Base-by-base conservation (phyloP, 2,797 vertebrate genomes). In the Hozukius guyotensis region DNA sequence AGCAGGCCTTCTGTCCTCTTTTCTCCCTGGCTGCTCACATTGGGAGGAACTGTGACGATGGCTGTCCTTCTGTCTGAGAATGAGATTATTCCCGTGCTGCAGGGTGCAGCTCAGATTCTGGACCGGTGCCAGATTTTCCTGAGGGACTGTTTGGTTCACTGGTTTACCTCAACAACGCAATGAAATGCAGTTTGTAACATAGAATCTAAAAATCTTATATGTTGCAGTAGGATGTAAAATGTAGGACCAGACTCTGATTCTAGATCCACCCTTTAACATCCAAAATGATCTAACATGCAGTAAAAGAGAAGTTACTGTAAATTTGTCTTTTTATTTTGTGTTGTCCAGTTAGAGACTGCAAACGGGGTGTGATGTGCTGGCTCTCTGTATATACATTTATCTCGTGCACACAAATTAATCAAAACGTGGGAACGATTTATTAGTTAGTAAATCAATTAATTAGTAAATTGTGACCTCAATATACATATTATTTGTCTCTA, bases 41-140 rank as follows among this genome's bases (percentile, higher is more conserved):
- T 95, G 18, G 93, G 89, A 16, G 53, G 93, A 64, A 70, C 94
- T n/a, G 77, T 93, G 27, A 76, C 96, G 0, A 52, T 96, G 27
- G 11, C 83, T 16, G 13, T 87, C 25, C 83, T 90, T 53, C 90
- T 92, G 84, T 82, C 24, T 13, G 78, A 76, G 65, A 24, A 38
- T n/a, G 46, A 78, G 4, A 38, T 52, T 0, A 0, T 56, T n/a
- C n/a, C 61, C 5, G 24, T 16, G 10, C 65, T 78, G 38, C 56
- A 84, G 31, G 36, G 53, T 56, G 71, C 70, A 24, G 12, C 76
- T 55, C 22, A 72, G 46, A 11, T 69, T 59, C 53, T 84, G 76
- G 74, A 78, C n/a, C 27, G 53, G 14, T 34, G 61, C 34, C 84
- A 57, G 27, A 20, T 4, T 61, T 74, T 82, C 36, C 24, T 88